phyloP scores from a whole-genome alignment of 2,797 vertebrate species.

The Betta splendens region DNA sequence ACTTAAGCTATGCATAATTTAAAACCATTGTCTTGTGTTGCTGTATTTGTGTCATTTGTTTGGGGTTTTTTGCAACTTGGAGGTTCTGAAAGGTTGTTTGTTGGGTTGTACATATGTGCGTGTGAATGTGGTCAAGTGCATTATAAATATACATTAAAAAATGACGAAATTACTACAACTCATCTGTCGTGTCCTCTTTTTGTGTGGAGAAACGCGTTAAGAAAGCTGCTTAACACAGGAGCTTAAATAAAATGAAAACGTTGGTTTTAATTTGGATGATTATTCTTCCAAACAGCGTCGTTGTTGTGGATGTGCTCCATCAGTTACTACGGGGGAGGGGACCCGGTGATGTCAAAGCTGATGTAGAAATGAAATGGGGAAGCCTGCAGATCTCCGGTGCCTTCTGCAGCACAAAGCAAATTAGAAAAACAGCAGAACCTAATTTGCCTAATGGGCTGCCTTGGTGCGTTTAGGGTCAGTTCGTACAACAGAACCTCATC shows the following conservation, averaged over 20 bases:
- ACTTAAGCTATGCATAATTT: constrained; percentile 75
- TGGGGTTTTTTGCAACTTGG: constrained; percentile 33
- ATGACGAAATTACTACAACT: constrained; percentile 59
- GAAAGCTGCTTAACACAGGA: too few species aligned
- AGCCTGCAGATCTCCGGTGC: constrained; percentile 62
- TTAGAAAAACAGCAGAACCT: constrained; percentile 26
- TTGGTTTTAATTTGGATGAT: constrained; percentile 7
- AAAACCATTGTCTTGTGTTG: constrained; percentile 48
- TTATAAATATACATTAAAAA: constrained; percentile 79
- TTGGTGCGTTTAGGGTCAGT: constrained; percentile 63
- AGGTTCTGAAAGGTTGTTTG: constrained; percentile 38
- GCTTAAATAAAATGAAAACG: too few species aligned
- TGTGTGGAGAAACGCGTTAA: constrained; percentile 32
- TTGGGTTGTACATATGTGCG: constrained; percentile 46
- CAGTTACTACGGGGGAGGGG: constrained; percentile 43
- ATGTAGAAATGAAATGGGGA: constrained; percentile 70
- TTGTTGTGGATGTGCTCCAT: constrained; percentile 35
- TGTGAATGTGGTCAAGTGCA: constrained; percentile 66
- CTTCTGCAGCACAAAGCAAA: constrained; percentile 45
- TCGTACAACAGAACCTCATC: constrained; percentile 21
- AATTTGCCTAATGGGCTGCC: constrained; percentile 33
- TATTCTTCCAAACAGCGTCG: background rate
- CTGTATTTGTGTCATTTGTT: constrained; percentile 30
- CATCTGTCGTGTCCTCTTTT: constrained; percentile 14
- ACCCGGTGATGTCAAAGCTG: constrained; percentile 77